Evolutionary conservation across 2,797 vertebrate species (phyloP).

Genomic region (Spizella passerina): DNA sequence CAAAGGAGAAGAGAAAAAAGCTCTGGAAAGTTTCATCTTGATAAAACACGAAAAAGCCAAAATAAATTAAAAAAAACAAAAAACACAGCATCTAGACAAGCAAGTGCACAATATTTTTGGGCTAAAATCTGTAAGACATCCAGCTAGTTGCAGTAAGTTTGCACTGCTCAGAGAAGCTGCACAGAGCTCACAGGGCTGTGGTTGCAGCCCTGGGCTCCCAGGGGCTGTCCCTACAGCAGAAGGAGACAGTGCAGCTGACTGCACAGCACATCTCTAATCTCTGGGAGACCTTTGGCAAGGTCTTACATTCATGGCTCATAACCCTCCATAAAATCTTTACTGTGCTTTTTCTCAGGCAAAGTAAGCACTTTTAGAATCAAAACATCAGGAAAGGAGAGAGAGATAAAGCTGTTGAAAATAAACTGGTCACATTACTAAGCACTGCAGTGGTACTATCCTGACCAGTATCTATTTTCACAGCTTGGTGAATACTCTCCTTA

Average conservation of each 20-base stretch:
- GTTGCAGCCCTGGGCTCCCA: neutral
- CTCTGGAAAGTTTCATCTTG: neutral
- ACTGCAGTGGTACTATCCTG: neutral
- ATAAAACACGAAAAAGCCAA: neutral
- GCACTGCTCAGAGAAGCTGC: neutral
- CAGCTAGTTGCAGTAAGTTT: neutral
- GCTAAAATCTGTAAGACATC: neutral
- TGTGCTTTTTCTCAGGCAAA: neutral
- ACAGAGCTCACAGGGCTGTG: neutral
- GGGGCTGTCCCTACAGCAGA: neutral
- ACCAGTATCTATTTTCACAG: neutral
- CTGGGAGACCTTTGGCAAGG: conserved; percentile 24
- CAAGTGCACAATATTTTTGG: neutral
- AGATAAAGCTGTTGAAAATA: neutral
- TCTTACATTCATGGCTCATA: neutral
- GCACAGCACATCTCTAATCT: neutral
- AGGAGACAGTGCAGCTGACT: neutral
- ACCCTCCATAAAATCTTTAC: conserved; percentile 14
- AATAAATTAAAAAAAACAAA: neutral
- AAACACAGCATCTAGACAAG: neutral
- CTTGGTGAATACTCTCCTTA: neutral
- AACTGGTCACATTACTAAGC: neutral
- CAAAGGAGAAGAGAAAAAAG: neutral
- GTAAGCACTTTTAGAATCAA: conserved; percentile 13
- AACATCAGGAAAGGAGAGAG: neutral